Conservation (phyloP, 2,797 vertebrate species). For the Bothrops alternatus region DNA sequence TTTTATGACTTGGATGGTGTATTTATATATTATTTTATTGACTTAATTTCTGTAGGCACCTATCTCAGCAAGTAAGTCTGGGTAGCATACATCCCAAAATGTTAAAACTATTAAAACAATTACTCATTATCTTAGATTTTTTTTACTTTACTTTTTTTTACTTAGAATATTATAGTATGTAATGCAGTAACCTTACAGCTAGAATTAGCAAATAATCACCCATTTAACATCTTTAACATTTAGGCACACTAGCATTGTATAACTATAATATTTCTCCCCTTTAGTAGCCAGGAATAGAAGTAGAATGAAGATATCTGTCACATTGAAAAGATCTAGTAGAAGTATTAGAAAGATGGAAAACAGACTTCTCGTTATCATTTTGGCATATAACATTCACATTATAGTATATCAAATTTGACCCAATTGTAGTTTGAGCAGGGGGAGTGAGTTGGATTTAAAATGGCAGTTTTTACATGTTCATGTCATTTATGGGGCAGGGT, state of each 20-base stretch:
- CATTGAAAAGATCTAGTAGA: not conserved
- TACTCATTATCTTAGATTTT: not conserved
- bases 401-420: not conserved
- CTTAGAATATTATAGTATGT: too few relatives aligned
- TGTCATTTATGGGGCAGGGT: not conserved
- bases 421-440: not conserved
- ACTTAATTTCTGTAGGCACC: too few relatives aligned
- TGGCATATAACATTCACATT: not conserved
- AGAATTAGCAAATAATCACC: not conserved
- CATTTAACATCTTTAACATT: not conserved
- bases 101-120: too few relatives aligned
- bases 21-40: too few relatives aligned
- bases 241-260: not conserved
- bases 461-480: not conserved
- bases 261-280: not conserved
- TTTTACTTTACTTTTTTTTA: too few relatives aligned
- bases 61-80: too few relatives aligned
- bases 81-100: too few relatives aligned
- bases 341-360: not conserved
- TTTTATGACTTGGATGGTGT: too few relatives aligned
- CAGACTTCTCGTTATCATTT: not conserved
- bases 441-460: slow-evolving; percentile 3
- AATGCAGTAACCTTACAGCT: not conserved
- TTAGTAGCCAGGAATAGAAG: too few relatives aligned
- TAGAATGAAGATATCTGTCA: not conserved